A percentile compares a stretch with the other conserved stretches of the same genome.
These are phyloP conservation scores for Ivindomyrus marchei DNA, from an alignment of 2,113 vertebrate species.

Conservation along the genomic window DNA sequence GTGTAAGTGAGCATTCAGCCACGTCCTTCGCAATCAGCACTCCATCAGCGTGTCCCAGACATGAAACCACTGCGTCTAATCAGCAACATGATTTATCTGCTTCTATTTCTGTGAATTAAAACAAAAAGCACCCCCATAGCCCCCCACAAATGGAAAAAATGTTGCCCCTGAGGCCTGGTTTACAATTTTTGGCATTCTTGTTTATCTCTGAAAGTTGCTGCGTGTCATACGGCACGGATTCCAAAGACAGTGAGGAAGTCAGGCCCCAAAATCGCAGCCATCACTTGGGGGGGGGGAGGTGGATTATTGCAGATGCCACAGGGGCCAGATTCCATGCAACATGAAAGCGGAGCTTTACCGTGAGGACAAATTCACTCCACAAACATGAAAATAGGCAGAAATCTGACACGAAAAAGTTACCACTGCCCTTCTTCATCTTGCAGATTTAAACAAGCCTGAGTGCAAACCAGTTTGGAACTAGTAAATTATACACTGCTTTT, in stretches of 20 bases:
- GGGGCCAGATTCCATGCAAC: not conserved
- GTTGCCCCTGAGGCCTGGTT: slow-evolving; percentile 23
- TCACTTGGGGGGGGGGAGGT: too few species aligned
- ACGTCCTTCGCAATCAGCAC: not conserved
- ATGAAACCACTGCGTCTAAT: slow-evolving; percentile 11
- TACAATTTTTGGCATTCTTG: slow-evolving; percentile 32
- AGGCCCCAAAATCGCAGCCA: not conserved
- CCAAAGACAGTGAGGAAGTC: not conserved
- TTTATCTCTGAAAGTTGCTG: slow-evolving; percentile 21
- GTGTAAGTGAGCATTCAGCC: not conserved
- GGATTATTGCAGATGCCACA: not conserved
- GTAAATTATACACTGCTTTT: not conserved
- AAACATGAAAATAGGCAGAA: not conserved
- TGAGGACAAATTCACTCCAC: not conserved
- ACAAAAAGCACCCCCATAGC: slow-evolving; percentile 24
- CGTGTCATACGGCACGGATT: not conserved
- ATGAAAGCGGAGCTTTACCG: not conserved
- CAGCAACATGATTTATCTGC: slow-evolving; percentile 32
- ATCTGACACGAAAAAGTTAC: not conserved
- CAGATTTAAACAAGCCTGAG: not conserved
- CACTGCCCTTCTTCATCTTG: not conserved
- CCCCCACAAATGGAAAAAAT: slow-evolving; percentile 32
- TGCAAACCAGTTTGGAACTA: not conserved
- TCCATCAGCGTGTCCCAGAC: not conserved
- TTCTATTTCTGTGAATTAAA: slow-evolving; percentile 23